Conservation (phyloP, 2,888 invertebrate genomes). For the Leptinotarsa rubiginosa region DNA sequence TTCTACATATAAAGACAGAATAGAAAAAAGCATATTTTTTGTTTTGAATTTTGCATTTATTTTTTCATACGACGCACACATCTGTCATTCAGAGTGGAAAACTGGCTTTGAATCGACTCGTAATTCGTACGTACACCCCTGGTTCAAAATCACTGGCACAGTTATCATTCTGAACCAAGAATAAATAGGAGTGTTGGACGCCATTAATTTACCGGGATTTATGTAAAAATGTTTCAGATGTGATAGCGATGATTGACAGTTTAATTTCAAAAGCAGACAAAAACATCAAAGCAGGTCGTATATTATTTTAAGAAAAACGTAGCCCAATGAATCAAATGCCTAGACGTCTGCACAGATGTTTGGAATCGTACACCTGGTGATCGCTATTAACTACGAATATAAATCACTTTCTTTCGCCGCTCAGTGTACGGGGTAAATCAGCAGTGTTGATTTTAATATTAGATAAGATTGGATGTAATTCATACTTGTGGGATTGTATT, state of each 20-base stretch:
- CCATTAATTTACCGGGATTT: constrained; percentile 1
- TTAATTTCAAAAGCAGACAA: constrained; percentile 20
- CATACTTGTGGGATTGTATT: neutral
- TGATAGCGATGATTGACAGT: constrained; percentile 15
- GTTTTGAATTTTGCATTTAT: no score
- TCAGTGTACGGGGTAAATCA: constrained; percentile 14
- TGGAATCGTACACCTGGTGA: constrained; percentile 31
- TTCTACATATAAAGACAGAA: no score
- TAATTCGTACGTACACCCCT: no score
- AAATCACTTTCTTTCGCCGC: constrained; percentile 26
- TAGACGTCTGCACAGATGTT: constrained; percentile 27
- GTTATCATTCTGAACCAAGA: neutral
- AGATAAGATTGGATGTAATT: neutral
- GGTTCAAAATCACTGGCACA: neutral
- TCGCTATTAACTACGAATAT: constrained; percentile 27
- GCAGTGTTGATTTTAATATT: constrained; percentile 1
- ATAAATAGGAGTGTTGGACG: constrained; percentile 1
- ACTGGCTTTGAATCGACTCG: no score
- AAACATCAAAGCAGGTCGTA: constrained; percentile 24
- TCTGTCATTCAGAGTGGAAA: no score
- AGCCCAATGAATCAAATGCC: constrained; percentile 22
- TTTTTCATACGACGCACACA: no score
- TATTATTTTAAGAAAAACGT: constrained; percentile 25
- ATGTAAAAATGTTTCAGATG: constrained; percentile 12
- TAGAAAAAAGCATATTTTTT: no score